These are phyloP conservation scores for Platycheirus rosarum DNA, from an alignment of 2,888 invertebrate species.

Conservation along the genomic window DNA sequence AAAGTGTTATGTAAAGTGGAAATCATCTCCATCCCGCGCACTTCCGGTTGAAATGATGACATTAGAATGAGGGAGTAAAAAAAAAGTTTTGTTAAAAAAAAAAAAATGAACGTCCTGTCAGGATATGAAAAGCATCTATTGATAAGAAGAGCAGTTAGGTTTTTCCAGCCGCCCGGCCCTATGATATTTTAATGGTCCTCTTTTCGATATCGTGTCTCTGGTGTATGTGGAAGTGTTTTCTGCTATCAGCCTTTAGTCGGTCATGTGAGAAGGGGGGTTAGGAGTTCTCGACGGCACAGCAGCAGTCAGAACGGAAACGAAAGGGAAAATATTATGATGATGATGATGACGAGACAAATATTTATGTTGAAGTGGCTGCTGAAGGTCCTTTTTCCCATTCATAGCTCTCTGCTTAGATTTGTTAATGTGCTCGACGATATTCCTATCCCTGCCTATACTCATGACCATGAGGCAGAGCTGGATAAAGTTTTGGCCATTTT, in stretches of 20 bases:
- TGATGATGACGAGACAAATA: slow-evolving; percentile 69
- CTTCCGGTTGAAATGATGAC: slow-evolving; percentile 47
- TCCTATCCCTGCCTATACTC: slow-evolving; percentile 19
- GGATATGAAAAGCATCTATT: slow-evolving; percentile 62
- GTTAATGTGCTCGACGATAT: slow-evolving; percentile 48
- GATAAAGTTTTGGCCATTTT: slow-evolving; percentile 11
- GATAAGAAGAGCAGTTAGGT: slow-evolving; percentile 60
- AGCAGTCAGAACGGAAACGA: slow-evolving; percentile 37
- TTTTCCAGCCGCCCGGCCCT: slow-evolving; percentile 19
- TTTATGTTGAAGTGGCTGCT: slow-evolving; percentile 63
- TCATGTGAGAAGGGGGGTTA: background rate
- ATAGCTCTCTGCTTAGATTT: slow-evolving; percentile 26
- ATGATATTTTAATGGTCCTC: slow-evolving; percentile 51
- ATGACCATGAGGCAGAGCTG: slow-evolving; percentile 26
- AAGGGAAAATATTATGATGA: slow-evolving; percentile 62
- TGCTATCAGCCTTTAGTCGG: slow-evolving; percentile 41
- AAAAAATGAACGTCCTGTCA: slow-evolving; percentile 49
- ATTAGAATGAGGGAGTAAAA: slow-evolving; percentile 25
- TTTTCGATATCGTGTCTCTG: slow-evolving; percentile 18
- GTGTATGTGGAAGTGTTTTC: slow-evolving; percentile 20
- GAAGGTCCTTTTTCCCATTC: slow-evolving; percentile 25
- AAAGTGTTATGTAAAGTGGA: slow-evolving; percentile 62
- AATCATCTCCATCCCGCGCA: slow-evolving; percentile 38
- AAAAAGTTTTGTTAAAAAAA: slow-evolving; percentile 16
- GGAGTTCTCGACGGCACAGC: background rate